Base-by-base conservation (phyloP, 2,888 invertebrate genomes). In the Scrobipalpa atriplicella region DNA sequence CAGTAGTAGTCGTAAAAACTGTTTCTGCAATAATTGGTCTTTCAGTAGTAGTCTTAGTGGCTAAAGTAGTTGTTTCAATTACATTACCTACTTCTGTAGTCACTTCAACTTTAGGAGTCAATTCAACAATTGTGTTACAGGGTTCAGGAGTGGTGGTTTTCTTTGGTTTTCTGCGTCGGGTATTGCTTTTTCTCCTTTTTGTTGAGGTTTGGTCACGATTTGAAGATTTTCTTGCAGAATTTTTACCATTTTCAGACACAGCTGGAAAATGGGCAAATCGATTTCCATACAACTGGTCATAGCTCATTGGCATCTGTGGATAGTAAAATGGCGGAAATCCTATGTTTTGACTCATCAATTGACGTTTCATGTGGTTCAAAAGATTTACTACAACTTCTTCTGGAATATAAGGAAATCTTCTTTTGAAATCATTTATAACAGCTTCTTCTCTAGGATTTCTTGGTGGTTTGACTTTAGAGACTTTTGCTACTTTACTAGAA, bases 361-460 rank as follows among this genome's bases (percentile, higher is more conserved):
- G 71, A n/a, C 54, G 43, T 61, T 71, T 75, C 11, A 78, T 66
- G 29, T 75, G 73, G 10, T 69, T 58, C 54, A 82, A 67, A 66
- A 71, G 67, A 60, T 66, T 71, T 70, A 68, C 72, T 0, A 73
- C 73, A 56, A 73, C 67, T 18, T 72, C 66, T 63, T 77, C 76
- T 9, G 75, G 79, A 62, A 78, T 71, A 36, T 68, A 71, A 36
- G 75, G 80, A 64, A 73, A 75, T 65, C 75, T 78, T 63, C 68
- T 70, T 43, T 66, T 63, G n/a, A 74, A 71, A 47, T 72, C 72
- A 70, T 68, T 66, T 19, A 71, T 66, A 8, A 77, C 67, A 11
- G 62, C 69, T 1, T 76, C 72, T 21, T 76, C 75, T 69, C 68
- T 71, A n/a, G 67, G 47, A 47, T 58, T 29, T 38, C 9, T 38